Base-by-base conservation (phyloP, 2,797 vertebrate species). In the Anabas testudineus region DNA sequence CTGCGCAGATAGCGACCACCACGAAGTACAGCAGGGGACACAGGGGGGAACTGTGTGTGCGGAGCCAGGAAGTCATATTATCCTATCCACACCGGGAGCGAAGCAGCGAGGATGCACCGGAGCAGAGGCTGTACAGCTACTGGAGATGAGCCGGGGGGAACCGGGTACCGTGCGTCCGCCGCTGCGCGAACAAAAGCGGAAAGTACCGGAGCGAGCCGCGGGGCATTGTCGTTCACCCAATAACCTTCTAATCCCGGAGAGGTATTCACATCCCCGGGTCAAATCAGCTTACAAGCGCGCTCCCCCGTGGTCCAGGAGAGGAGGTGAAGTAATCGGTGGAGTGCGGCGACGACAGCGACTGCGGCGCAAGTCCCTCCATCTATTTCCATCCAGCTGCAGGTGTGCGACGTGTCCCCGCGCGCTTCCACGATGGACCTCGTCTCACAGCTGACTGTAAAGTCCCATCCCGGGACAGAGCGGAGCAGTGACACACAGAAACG, bases 61-160 rank as follows among this genome's bases (percentile, higher is more conserved):
- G 90, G 64, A 84, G 84, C 87, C 93, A 90, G 90, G 92, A 87
- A 91, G 90, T 94, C 94, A 95, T 90, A 77, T 83, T 94, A 87
- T 88, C 91, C 90, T 90, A 67, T 90, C 89, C 89, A 83, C 92
- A 80, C 90, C 77, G 83, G 39, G 78, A 77, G 83, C 63, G 77
- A 75, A 69, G 72, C 72, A 37, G 78, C 67, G 63, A 73, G 61
- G 80, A 67, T 84, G 61, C 65, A 32, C 69, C 10, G 71, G 71
- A 68, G 75, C 77, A 26, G 54, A 59, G 43, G 77, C 71, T 60
- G 79, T 57, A 19, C 69, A 37, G 79, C 87, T 82, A 86, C 48
- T 78, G 84, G 76, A 69, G 86, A 64, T 59, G 84, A 67, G 63
- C 72, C 67, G 58, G 66, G 39, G 55, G 67, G 80, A 67, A 82